phyloP scores from a whole-genome alignment of 1,140 invertebrate genomes.

The Episyrphus balteatus region DNA sequence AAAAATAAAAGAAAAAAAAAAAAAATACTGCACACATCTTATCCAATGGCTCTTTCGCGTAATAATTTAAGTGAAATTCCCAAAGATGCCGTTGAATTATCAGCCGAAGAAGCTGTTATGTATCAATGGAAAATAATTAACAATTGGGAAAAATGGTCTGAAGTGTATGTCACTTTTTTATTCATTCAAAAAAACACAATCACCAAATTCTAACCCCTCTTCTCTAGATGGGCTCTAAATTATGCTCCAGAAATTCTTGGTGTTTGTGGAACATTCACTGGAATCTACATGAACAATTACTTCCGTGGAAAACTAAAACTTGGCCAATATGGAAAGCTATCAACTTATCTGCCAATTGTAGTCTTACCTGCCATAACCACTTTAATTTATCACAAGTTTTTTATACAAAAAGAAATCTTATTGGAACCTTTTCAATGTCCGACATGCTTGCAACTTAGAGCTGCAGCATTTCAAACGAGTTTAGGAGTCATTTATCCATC shows the following conservation, averaged over 20 bases:
- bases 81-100: constrained; percentile 36
- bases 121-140: constrained; percentile 38
- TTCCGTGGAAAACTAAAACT: constrained; percentile 33
- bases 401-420: constrained; percentile 31
- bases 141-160: constrained; percentile 33
- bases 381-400: constrained; percentile 33
- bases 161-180: constrained; percentile 29
- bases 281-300: constrained; percentile 37
- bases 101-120: constrained; percentile 35
- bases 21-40: too few relatives aligned
- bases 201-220: constrained; percentile 14
- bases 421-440: constrained; percentile 35
- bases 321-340: constrained; percentile 27
- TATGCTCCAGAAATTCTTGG: constrained; percentile 28
- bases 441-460: constrained; percentile 34
- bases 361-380: constrained; percentile 35
- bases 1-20: too few relatives aligned
- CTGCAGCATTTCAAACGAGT: constrained; percentile 31
- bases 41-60: constrained; percentile 9
- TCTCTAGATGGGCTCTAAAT: constrained; percentile 36
- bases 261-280: constrained; percentile 21
- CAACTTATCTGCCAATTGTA: constrained; percentile 37
- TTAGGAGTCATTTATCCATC: constrained; percentile 35
- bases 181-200: neutral
- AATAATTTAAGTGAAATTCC: constrained; percentile 16